Conservation (phyloP, 2,888 invertebrate genomes). For the Serripes groenlandicus region DNA sequence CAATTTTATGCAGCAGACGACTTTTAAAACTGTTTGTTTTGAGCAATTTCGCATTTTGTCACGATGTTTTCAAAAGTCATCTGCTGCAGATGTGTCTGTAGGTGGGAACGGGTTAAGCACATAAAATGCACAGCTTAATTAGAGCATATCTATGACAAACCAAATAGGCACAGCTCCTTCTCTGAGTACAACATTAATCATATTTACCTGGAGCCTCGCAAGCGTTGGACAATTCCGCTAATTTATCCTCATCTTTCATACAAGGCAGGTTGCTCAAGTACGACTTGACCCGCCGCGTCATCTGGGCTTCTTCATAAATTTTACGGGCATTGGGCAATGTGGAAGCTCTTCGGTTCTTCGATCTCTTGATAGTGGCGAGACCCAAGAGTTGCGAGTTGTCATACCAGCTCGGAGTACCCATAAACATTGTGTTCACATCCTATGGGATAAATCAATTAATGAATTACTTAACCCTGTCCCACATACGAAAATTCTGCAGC, state of each 20-base stretch:
- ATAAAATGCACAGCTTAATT: no score
- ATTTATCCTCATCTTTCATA: constrained; percentile 95
- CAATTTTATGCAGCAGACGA: no score
- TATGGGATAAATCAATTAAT: constrained; percentile 45
- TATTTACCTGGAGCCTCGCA: constrained; percentile 90
- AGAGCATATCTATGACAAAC: no score
- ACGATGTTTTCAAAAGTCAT: no score
- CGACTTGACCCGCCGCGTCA: constrained; percentile 98
- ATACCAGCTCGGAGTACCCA: constrained; percentile 77
- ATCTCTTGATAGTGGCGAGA: constrained; percentile 83
- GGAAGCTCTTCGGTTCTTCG: constrained; percentile 89
- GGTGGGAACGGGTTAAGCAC: no score
- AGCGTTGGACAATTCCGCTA: constrained; percentile 95
- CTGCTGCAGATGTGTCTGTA: no score
- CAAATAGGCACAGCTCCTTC: neutral
- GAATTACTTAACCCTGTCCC: no score
- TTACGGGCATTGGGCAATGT: constrained; percentile 97
- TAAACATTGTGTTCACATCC: constrained; percentile 88
- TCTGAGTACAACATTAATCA: neutral
- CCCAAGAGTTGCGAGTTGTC: constrained; percentile 80
- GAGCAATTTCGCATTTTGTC: no score
- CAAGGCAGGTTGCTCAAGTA: constrained; percentile 97
- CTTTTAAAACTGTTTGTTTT: no score
- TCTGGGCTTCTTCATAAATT: constrained; percentile 99
- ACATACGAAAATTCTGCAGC: no score